phyloP scores from a whole-genome alignment of 2,797 vertebrate genomes.

The Selene dorsalis region DNA sequence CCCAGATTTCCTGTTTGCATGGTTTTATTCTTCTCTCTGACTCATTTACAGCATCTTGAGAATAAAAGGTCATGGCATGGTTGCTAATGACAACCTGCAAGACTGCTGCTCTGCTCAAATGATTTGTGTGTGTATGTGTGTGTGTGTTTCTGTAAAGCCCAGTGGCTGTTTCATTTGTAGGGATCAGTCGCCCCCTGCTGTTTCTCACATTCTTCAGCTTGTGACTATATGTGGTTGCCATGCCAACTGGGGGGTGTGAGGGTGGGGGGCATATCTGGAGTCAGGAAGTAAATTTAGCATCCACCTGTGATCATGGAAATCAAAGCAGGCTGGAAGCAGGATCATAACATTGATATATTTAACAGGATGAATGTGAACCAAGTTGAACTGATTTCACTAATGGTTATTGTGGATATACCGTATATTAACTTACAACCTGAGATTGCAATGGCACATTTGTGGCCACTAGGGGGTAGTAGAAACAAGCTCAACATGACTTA shows the following conservation, averaged over 20 bases:
- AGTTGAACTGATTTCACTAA: constrained; percentile 20
- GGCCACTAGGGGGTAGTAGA: constrained; percentile 14
- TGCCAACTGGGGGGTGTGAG: constrained; percentile 55
- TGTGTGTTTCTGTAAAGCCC: not conserved
- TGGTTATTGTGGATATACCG: constrained; percentile 11
- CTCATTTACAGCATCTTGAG: constrained; percentile 67
- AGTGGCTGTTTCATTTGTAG: constrained; percentile 59
- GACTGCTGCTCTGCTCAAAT: constrained; percentile 52
- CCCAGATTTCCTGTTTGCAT: constrained; percentile 19
- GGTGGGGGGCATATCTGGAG: constrained; percentile 47
- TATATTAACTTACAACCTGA: not conserved
- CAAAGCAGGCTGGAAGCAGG: constrained; percentile 20
- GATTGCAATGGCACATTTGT: not conserved
- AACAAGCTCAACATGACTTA: not conserved
- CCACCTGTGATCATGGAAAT: constrained; percentile 55
- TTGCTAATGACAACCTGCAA: constrained; percentile 82
- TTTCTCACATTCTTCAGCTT: constrained; percentile 52
- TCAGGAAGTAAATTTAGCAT: constrained; percentile 62
- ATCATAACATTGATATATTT: not conserved
- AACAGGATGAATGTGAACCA: constrained; percentile 1
- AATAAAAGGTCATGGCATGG: constrained; percentile 70
- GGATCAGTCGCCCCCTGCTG: constrained; percentile 83
- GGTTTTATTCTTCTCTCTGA: constrained; percentile 51
- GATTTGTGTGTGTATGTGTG: constrained; percentile 21
- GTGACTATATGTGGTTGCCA: constrained; percentile 57